phyloP scores from a whole-genome alignment of 2,797 vertebrate genomes.

The Clarias fuscus region DNA sequence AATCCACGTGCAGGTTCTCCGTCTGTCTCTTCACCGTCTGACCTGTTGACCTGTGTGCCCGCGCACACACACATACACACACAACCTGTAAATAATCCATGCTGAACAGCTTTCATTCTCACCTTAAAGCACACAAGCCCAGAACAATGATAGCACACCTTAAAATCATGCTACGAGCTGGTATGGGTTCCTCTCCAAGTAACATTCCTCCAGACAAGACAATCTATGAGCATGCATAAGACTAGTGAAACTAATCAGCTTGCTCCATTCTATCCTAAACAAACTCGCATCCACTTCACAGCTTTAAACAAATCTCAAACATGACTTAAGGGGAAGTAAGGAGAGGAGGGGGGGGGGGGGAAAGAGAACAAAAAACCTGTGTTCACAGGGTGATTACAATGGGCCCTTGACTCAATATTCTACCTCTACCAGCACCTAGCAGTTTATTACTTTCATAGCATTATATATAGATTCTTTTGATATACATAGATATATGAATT shows the following conservation, averaged over 20 bases:
- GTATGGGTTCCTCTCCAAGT: background rate
- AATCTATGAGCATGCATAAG: background rate
- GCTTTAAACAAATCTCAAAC: no score
- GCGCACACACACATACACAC: background rate
- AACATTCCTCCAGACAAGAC: background rate
- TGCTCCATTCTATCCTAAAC: background rate
- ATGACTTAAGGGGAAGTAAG: no score
- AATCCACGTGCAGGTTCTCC: conserved; percentile 87
- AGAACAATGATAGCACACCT: background rate
- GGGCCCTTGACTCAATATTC: background rate
- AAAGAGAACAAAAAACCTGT: no score
- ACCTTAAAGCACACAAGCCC: background rate
- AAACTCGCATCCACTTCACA: no score
- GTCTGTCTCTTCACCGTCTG: conserved; percentile 93
- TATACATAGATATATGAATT: background rate
- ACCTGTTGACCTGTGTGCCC: conserved; percentile 82
- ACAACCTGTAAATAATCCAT: background rate
- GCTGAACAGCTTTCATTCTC: background rate
- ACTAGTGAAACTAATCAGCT: background rate
- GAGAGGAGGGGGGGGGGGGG: no score
- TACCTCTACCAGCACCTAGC: background rate
- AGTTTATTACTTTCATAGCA: background rate
- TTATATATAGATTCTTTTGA: background rate
- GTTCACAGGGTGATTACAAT: background rate
- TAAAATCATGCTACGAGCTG: background rate